Evolutionary conservation across 2,888 invertebrate genomes (phyloP), one percentile per base, ranked within the genome.

Genomic region (Cerastoderma edule): DNA sequence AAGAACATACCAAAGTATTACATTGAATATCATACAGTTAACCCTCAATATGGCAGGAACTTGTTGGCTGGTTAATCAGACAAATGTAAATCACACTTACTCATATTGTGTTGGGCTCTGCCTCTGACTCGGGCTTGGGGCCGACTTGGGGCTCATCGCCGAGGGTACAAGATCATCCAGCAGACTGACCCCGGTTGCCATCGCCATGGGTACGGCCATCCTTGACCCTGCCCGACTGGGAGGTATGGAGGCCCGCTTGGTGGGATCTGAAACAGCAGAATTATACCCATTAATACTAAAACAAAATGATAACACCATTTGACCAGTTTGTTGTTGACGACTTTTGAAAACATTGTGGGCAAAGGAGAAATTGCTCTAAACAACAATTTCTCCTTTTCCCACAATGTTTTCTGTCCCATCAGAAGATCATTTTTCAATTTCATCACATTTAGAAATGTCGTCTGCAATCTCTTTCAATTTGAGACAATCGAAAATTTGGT

Each of bases 111-210:
- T 76, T 46, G 76, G 76, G 16, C 78, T 82, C 39, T 77, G 72
- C 39, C 78, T 72, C 24, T 70, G 78, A 24, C 71, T 64, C 30
- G 77, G 76, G 69, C 83, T 80, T 60, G 86, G 85, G 39, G 86
- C 83, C 28, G 84, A 83, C 48, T 83, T 80, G 27, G 84, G 85
- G n/a, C 83, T 71, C 27, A 67, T 83, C 67, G 82, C 75, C 10
- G 84, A 82, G 8, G 84, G 87, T 6, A 89, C 68, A 24, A 91
- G 79, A 64, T 91, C 91, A 69, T 92, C 92, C 6, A 85, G 71
- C 22, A 91, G 85, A 66, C 89, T 90, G 65, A 92, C 85, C 3
- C 89, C 91, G 19, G 86, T 86, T 32, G 91, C 91, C 78, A 88
- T 87, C 10, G 91, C 89, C 75, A 92, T 75, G 0, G 91, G 89